Conservation (phyloP, 2,797 vertebrate genomes). For the Anguilla marmorata region DNA sequence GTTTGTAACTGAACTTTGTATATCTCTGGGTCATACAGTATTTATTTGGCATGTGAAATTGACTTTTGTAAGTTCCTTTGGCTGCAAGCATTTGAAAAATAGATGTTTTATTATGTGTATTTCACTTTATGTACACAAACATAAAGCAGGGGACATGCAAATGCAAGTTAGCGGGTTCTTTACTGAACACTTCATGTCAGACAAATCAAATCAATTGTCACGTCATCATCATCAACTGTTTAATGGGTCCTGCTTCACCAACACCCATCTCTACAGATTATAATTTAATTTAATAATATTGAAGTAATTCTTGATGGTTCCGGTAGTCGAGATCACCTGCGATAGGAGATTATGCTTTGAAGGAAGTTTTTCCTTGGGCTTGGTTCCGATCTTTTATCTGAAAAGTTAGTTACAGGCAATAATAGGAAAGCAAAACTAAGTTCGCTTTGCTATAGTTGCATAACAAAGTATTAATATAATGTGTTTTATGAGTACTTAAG, state of each 20-base stretch:
- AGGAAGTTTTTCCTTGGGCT: neutral
- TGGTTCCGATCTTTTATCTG: neutral
- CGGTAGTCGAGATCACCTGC: neutral
- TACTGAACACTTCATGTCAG: neutral
- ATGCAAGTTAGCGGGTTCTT: neutral
- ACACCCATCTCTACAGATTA: neutral
- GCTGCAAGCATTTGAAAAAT: neutral
- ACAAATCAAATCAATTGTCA: neutral
- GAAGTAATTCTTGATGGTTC: neutral
- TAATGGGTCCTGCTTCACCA: neutral
- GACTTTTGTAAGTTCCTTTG: neutral
- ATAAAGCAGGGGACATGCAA: neutral
- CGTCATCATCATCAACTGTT: neutral
- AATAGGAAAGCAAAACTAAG: neutral
- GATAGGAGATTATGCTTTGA: neutral
- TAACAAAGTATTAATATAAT: constrained; percentile 2
- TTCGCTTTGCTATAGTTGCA: neutral
- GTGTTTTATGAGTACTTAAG: neutral
- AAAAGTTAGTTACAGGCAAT: neutral
- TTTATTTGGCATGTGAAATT: too few relatives aligned
- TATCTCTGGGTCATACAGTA: too few relatives aligned
- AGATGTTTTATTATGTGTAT: neutral
- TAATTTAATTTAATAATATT: too few relatives aligned
- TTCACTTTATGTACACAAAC: neutral
- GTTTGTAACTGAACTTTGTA: too few relatives aligned